Conservation (phyloP, 2,113 vertebrate genomes). For the Oenanthe melanoleuca region DNA sequence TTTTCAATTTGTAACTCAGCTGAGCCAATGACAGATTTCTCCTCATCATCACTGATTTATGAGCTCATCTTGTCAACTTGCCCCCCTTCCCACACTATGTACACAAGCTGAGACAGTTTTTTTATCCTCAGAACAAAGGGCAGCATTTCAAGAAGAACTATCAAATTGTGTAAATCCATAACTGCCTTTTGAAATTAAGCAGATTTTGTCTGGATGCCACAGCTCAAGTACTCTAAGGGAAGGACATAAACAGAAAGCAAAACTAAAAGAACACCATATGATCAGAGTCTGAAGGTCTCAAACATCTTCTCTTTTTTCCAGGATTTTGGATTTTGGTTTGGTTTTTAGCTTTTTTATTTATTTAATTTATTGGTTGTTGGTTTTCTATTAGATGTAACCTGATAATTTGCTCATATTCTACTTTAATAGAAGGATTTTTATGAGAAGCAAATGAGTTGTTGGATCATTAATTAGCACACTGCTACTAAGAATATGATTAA, state of each 20-base stretch:
- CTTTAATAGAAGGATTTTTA: background rate
- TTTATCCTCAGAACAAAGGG: background rate
- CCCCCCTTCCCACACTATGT: conserved; percentile 1
- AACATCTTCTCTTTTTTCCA: background rate
- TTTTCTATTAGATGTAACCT: background rate
- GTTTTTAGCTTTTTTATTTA: background rate
- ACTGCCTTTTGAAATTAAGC: background rate
- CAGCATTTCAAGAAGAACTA: background rate
- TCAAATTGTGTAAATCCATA: background rate
- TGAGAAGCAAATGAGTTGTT: background rate
- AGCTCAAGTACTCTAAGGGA: background rate
- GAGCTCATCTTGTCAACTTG: conserved; percentile 16
- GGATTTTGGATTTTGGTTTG: background rate
- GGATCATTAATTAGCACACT: background rate
- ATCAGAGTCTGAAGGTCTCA: background rate
- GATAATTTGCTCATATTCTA: background rate
- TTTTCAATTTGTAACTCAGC: background rate
- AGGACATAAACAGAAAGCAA: background rate
- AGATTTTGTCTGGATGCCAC: background rate
- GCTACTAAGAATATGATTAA: background rate
- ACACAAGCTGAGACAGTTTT: background rate
- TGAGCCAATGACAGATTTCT: conserved; percentile 19
- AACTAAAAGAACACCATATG: background rate
- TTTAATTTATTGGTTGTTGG: background rate
- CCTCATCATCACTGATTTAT: conserved; percentile 20